These are phyloP conservation scores for Chirona hameri DNA, from an alignment of 2,888 invertebrate species.

Conservation along the genomic window DNA sequence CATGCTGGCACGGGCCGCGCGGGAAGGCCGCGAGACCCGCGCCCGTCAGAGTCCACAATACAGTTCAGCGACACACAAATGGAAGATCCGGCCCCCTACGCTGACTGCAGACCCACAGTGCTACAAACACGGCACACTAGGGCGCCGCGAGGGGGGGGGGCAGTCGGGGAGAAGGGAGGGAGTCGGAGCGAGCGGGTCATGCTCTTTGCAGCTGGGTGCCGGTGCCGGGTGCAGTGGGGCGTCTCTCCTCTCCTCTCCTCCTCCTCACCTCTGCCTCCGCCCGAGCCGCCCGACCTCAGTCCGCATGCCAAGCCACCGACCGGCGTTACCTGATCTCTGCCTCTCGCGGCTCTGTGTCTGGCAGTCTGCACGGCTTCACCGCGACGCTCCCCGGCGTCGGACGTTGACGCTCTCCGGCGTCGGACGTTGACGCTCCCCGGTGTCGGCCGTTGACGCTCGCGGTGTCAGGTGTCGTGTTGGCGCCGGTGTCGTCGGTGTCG, in stretches of 20 bases:
- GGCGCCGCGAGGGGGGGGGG: background rate
- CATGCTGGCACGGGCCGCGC: background rate
- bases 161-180: background rate
- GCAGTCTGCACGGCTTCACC: background rate
- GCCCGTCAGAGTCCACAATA: background rate
- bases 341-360: background rate
- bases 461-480: background rate
- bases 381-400: background rate
- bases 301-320: constrained; percentile 1
- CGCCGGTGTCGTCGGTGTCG: background rate
- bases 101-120: background rate
- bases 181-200: background rate
- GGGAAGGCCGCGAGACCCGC: background rate
- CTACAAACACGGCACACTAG: background rate
- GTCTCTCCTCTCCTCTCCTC: background rate
- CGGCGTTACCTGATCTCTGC: background rate
- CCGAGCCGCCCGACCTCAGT: no score
- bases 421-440: background rate
- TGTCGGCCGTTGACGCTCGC: background rate
- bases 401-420: background rate
- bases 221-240: background rate
- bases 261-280: no score
- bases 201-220: background rate
- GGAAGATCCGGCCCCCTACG: background rate
- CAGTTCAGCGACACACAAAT: background rate